Base-by-base conservation (phyloP, 2,797 vertebrate genomes). In the Rhinoraja longicauda region DNA sequence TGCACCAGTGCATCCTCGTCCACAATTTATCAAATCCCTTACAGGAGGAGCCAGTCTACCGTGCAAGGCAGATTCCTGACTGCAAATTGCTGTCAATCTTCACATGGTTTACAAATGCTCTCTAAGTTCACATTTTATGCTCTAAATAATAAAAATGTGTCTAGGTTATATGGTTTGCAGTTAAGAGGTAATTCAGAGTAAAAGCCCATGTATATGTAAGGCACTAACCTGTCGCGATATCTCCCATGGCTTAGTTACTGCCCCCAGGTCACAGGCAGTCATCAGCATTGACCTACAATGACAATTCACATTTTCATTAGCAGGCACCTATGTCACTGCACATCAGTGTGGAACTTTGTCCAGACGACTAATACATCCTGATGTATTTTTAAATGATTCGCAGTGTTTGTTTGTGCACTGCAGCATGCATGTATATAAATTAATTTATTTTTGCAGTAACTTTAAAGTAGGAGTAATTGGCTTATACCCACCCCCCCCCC, bases 191-290 rank as follows among this genome's bases (percentile, higher is more conserved):
- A 67, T n/a, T 53, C 45, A 72, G 90, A 29, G 26, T 67, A 53
- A 92, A 92, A 75, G 67, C 21, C 12, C 39, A 24, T 73, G 90
- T 67, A 53, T 29, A 45, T 57, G 39, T 4, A 75, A 92, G 36
- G 45, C 45, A 24, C 97, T 97, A 96, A 98, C 99, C 98, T 99
- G 98, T 96, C 97, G 97, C 62, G 99, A 99, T 96, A 98, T 99
- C 96, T 99, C 98, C 99, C 99, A 99, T 59, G 99, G 99, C 96
- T 99, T 99, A 93, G 99, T 99, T 95, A 98, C 99, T 93, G 99
- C 99, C 95, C 99, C 99, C 94, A 99, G 97, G 96, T 99, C 99
- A 96, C 98, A 99, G 19, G 99, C 99, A 94, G 99, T 99, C 99
- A 99, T 99, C 97, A 99, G 97, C 99, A 99, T 99, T 95, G 98